A percentile compares a stretch with the other conserved stretches of the same genome.
These are phyloP conservation scores for Azemiops feae DNA, from an alignment of 2,113 vertebrate genomes.

Conservation along the genomic window DNA sequence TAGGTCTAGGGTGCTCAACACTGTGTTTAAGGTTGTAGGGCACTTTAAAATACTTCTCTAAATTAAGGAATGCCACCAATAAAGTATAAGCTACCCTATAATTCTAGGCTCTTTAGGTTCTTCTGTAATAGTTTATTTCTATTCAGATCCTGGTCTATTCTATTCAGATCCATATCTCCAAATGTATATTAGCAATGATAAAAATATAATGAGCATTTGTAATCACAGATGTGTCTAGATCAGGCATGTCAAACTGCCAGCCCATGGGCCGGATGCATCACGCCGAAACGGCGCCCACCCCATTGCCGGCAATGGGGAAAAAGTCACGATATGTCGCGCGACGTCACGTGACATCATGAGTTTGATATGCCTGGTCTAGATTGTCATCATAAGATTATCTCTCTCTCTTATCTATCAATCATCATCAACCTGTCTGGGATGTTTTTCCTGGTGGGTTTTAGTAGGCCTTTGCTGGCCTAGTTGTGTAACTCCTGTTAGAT, in stretches of 20 bases:
- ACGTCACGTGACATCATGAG: too few relatives aligned
- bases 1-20: neutral
- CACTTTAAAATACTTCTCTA: neutral
- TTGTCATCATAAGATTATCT: neutral
- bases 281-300: too few relatives aligned
- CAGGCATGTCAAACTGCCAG: too few relatives aligned
- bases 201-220: too few relatives aligned
- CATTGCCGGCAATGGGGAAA: too few relatives aligned
- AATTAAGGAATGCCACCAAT: neutral
- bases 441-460: neutral
- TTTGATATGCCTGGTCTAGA: too few relatives aligned
- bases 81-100: neutral
- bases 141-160: neutral
- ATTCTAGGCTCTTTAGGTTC: neutral
- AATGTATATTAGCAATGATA: too few relatives aligned
- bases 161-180: neutral
- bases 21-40: neutral
- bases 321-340: too few relatives aligned
- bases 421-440: neutral
- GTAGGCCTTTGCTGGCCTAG: neutral
- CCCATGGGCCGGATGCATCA: too few relatives aligned
- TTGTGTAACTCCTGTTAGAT: neutral
- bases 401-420: neutral
- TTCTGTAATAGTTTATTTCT: neutral
- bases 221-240: neutral